These are phyloP conservation scores for Neotoxoptera formosana DNA, from an alignment of 1,140 invertebrate genomes.

Conservation along the genomic window DNA sequence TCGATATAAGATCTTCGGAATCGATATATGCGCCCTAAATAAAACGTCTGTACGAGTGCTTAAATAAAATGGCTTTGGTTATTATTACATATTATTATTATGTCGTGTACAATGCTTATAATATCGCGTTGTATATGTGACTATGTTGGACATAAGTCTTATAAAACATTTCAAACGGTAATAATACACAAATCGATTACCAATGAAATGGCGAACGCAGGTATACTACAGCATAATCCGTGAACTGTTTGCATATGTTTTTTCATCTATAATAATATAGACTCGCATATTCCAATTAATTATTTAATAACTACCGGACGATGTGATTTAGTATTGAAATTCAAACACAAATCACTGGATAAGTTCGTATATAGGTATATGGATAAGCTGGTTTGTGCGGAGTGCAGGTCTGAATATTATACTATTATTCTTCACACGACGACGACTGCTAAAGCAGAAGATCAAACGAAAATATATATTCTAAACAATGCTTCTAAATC, in stretches of 20 bases:
- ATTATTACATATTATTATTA: too few species aligned
- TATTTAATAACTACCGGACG: background rate
- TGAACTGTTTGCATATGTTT: background rate
- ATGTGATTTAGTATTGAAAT: background rate
- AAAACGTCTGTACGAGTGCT: background rate
- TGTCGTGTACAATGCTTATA: background rate
- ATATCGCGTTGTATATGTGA: background rate
- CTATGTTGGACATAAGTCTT: background rate
- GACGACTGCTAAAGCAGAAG: background rate
- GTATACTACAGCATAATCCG: background rate
- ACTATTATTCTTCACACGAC: background rate
- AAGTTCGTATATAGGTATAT: background rate
- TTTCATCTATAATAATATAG: background rate
- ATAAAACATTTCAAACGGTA: background rate
- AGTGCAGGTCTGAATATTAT: background rate
- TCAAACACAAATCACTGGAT: background rate
- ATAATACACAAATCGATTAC: background rate
- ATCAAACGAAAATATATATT: background rate
- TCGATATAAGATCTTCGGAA: too few species aligned
- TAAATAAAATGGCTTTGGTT: background rate
- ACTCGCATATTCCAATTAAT: background rate
- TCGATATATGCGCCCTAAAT: background rate
- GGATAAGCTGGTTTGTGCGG: background rate
- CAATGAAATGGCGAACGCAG: background rate
- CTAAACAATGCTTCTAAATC: background rate